Evolutionary conservation across 1,140 invertebrate species (phyloP).

Genomic region (Zaprionus africanus): DNA sequence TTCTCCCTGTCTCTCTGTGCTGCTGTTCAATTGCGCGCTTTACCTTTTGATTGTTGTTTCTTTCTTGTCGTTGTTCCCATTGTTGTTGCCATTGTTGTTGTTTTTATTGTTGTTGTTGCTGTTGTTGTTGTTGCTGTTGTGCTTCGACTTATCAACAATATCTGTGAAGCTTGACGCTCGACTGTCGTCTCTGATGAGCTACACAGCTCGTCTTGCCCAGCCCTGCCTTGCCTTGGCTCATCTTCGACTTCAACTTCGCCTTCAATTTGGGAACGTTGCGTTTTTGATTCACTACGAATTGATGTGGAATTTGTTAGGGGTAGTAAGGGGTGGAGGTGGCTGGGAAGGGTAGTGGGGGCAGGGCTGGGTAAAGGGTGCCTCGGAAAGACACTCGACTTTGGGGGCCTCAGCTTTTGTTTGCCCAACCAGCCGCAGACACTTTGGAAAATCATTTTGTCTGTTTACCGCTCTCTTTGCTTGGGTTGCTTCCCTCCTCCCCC

Average conservation of each 20-base stretch:
- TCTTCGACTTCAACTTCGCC: neutral
- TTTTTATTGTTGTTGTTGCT: constrained; percentile 7
- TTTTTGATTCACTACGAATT: constrained; percentile 3
- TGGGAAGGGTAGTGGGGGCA: neutral
- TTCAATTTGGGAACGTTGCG: constrained; percentile 1
- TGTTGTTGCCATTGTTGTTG: constrained; percentile 4
- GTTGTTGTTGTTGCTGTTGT: neutral
- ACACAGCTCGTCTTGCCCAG: neutral
- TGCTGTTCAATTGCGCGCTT: constrained; percentile 32
- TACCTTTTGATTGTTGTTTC: constrained; percentile 32
- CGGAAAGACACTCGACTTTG: neutral
- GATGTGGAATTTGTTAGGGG: neutral
- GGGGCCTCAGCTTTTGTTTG: neutral
- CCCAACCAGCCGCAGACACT: constrained; percentile 23
- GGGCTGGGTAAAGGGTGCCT: neutral
- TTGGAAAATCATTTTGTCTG: constrained; percentile 22
- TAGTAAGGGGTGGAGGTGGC: neutral
- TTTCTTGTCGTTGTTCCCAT: neutral
- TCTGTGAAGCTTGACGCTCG: constrained; percentile 4
- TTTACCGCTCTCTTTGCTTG: constrained; percentile 10
- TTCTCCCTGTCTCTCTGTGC: neutral
- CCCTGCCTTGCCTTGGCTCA: neutral
- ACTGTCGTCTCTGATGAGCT: neutral
- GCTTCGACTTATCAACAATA: constrained; percentile 19
- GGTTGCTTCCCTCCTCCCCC: neutral